These are phyloP conservation scores for Megaceryle alcyon DNA, from an alignment of 2,797 vertebrate species.

Conservation along the genomic window DNA sequence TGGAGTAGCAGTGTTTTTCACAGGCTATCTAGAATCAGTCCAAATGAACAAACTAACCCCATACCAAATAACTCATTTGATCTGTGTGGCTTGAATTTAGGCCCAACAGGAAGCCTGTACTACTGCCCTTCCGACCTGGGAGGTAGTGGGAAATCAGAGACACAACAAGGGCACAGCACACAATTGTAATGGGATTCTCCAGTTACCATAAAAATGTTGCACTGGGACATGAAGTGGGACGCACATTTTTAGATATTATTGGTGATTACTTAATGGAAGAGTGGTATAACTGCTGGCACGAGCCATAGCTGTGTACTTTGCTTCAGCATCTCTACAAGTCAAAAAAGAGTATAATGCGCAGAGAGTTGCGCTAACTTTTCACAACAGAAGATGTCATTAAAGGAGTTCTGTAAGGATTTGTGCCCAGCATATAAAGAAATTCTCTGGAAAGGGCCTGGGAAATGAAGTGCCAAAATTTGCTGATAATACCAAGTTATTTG, in stretches of 20 bases:
- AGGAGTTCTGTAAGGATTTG: neutral
- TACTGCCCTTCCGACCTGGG: neutral
- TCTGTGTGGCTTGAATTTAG: neutral
- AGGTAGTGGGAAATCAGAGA: neutral
- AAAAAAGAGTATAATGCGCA: neutral
- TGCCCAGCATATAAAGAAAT: neutral
- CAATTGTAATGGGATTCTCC: neutral
- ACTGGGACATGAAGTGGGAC: neutral
- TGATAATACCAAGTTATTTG: neutral
- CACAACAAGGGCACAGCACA: neutral
- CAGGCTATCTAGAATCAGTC: neutral
- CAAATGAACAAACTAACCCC: neutral
- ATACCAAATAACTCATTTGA: neutral
- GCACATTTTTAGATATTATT: neutral
- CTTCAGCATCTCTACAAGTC: neutral
- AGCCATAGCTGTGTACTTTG: neutral
- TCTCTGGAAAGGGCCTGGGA: neutral
- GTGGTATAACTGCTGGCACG: neutral
- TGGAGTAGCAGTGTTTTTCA: neutral
- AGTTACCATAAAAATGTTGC: neutral
- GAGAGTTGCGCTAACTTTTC: neutral
- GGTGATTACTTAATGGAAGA: neutral
- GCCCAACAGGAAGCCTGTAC: neutral
- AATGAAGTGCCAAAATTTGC: rapidly evolving
- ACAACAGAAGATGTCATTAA: neutral